phyloP scores from a whole-genome alignment of 2,888 invertebrate genomes.

The Xylophagus ater region DNA sequence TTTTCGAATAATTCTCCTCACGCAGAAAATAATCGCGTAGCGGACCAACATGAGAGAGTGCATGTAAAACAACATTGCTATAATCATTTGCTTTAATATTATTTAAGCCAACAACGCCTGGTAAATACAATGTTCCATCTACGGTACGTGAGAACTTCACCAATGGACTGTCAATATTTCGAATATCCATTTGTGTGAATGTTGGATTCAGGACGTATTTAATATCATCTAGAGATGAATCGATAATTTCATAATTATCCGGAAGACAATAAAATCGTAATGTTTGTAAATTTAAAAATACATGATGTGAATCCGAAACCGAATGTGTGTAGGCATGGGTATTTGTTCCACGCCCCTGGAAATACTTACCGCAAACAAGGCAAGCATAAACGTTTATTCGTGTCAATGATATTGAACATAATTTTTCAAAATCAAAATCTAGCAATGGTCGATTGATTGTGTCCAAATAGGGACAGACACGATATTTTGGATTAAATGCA shows the following conservation, averaged over 20 bases:
- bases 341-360: conserved; percentile 90
- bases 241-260: conserved; percentile 98
- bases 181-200: conserved; percentile 74
- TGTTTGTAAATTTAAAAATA: conserved; percentile 92
- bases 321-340: conserved; percentile 99
- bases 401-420: conserved; percentile 95
- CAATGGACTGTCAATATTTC: conserved; percentile 54
- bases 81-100: conserved; percentile 99
- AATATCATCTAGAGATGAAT: conserved; percentile 94
- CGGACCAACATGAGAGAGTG: conserved; percentile 88
- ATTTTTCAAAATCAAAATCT: conserved; percentile 99
- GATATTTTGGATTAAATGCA: conserved; percentile 40
- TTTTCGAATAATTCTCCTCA: conserved; percentile 81
- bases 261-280: conserved; percentile 97
- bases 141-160: conserved; percentile 87
- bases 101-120: conserved; percentile 93
- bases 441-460: conserved; percentile 94
- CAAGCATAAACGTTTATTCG: conserved; percentile 99
- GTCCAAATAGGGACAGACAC: conserved; percentile 91
- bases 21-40: conserved; percentile 89
- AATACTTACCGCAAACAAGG: conserved; percentile 98
- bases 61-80: conserved; percentile 95
- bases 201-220: conserved; percentile 98
- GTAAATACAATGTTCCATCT: conserved; percentile 92
- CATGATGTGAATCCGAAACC: conserved; percentile 95